A percentile compares a stretch with the other conserved stretches of the same genome.
Conservation (phyloP, 1,140 invertebrate species). For the Notospermus geniculatus region DNA sequence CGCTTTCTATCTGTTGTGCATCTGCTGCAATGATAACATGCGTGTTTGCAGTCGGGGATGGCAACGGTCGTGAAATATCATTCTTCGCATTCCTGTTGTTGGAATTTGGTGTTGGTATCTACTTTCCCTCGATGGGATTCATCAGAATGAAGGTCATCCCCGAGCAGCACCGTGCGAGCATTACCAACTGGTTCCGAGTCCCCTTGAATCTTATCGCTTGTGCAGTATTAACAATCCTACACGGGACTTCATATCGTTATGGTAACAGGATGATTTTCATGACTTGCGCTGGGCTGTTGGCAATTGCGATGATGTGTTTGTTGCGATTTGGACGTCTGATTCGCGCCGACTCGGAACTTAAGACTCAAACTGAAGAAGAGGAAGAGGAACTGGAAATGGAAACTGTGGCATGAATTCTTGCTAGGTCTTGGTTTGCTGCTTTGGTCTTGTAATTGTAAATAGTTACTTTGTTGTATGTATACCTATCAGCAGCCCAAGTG, state of each 20-base stretch:
- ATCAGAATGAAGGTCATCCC: slow-evolving; percentile 65
- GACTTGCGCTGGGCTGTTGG: slow-evolving; percentile 51
- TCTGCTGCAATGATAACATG: slow-evolving; percentile 42
- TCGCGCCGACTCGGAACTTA: too few relatives aligned
- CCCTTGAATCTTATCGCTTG: slow-evolving; percentile 55
- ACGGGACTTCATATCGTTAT: slow-evolving; percentile 53
- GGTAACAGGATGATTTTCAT: slow-evolving; percentile 58
- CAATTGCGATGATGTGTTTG: slow-evolving; percentile 40
- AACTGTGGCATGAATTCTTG: too few relatives aligned
- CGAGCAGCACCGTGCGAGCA: slow-evolving; percentile 55
- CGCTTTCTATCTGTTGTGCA: slow-evolving; percentile 44
- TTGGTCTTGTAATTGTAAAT: too few relatives aligned
- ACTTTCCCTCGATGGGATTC: slow-evolving; percentile 61
- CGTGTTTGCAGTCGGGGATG: slow-evolving; percentile 43
- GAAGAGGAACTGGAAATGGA: too few relatives aligned
- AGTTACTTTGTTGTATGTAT: too few relatives aligned
- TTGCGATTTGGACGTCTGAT: slow-evolving; percentile 14
- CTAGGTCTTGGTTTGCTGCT: too few relatives aligned
- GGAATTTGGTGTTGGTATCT: slow-evolving; percentile 61
- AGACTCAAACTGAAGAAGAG: too few relatives aligned
- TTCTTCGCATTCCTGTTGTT: slow-evolving; percentile 65
- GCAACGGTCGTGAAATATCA: slow-evolving; percentile 50
- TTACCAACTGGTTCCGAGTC: slow-evolving; percentile 56
- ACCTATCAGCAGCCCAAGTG: too few relatives aligned
- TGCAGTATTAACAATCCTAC: slow-evolving; percentile 57